Evolutionary conservation across 2,888 invertebrate genomes (phyloP).

Genomic region (Auanema sp.): DNA sequence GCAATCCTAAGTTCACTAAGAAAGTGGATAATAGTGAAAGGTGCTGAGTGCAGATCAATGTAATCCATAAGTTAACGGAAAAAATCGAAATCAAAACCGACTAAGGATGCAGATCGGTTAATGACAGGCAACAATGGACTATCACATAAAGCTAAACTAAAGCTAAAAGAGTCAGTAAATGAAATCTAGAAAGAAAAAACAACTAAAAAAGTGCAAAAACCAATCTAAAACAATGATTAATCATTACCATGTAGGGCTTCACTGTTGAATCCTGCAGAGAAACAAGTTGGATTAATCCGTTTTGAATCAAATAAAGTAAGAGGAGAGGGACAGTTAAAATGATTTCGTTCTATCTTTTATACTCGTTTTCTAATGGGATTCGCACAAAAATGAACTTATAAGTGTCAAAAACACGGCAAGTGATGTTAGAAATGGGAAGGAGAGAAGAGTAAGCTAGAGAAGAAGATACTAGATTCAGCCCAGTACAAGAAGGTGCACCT

Average conservation of each 20-base stretch:
- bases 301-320: not conserved
- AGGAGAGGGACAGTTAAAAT: not conserved
- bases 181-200: constrained; percentile 2
- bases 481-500: too few relatives aligned
- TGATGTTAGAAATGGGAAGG: too few relatives aligned
- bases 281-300: not conserved
- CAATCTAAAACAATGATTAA: constrained; percentile 1
- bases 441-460: not conserved
- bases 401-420: not conserved
- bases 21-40: too few relatives aligned
- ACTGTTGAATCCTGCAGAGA: constrained; percentile 23
- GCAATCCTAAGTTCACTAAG: too few relatives aligned
- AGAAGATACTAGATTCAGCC: not conserved
- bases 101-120: not conserved
- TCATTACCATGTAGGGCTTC: constrained; percentile 22
- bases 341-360: not conserved
- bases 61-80: too few relatives aligned
- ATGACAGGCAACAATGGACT: not conserved
- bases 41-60: too few relatives aligned
- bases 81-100: too few relatives aligned
- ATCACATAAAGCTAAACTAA: constrained; percentile 8
- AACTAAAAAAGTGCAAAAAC: constrained; percentile 2
- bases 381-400: not conserved
- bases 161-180: not conserved
- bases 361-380: not conserved